Evolutionary conservation across 2,888 invertebrate species (phyloP).

Genomic region (Orgyia antiqua): DNA sequence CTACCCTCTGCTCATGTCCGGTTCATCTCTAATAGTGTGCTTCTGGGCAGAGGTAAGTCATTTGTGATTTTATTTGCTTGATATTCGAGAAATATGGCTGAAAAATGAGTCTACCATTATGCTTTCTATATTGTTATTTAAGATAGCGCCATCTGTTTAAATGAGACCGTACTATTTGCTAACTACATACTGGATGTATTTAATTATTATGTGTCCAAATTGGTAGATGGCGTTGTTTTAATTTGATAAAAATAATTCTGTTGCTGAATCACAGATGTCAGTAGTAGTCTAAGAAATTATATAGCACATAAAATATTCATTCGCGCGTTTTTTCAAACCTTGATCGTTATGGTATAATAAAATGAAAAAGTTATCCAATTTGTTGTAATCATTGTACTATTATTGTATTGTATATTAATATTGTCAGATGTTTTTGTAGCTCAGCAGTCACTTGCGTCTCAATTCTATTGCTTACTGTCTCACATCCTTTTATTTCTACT

Average conservation of each 20-base stretch:
- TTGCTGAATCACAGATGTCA: background rate
- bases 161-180: background rate
- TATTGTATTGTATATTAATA: too few relatives aligned
- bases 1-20: conserved; percentile 92
- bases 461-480: too few relatives aligned
- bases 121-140: background rate
- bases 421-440: too few relatives aligned
- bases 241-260: conserved; percentile 5
- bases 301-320: too few relatives aligned
- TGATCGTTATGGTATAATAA: too few relatives aligned
- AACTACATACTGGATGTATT: too few relatives aligned
- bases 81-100: background rate
- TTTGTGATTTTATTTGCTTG: background rate
- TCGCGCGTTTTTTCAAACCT: too few relatives aligned
- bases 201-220: background rate
- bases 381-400: too few relatives aligned
- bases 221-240: background rate
- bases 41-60: conserved; percentile 94
- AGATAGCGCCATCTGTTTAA: conserved; percentile 22
- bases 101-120: background rate
- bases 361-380: too few relatives aligned
- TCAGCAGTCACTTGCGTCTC: too few relatives aligned
- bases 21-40: conserved; percentile 93
- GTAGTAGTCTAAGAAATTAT: too few relatives aligned
- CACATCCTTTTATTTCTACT: too few relatives aligned